These are phyloP conservation scores for Tiaroga cobitis DNA, from an alignment of 2,797 vertebrate genomes.

Conservation along the genomic window DNA sequence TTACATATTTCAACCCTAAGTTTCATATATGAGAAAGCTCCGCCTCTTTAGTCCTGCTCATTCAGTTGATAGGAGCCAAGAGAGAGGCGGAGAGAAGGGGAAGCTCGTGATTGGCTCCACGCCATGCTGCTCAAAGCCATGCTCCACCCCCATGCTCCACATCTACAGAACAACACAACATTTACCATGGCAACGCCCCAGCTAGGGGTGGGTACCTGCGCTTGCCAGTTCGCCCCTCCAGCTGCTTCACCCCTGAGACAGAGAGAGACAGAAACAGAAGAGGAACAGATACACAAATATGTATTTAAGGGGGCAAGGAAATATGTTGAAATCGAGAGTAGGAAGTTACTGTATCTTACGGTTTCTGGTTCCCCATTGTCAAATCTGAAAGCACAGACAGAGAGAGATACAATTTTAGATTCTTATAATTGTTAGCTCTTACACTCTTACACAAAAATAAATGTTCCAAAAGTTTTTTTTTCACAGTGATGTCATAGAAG, in stretches of 20 bases:
- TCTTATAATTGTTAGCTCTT: neutral
- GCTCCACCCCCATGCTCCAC: slow-evolving; percentile 79
- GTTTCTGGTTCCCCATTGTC: slow-evolving; percentile 85
- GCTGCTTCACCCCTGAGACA: slow-evolving; percentile 86
- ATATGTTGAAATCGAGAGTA: neutral
- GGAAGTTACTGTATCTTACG: slow-evolving; percentile 74
- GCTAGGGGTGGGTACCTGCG: slow-evolving; percentile 95
- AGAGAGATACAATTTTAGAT: neutral
- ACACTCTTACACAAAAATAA: neutral
- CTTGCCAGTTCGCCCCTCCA: slow-evolving; percentile 88
- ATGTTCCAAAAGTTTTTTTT: neutral
- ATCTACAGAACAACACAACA: slow-evolving; percentile 77
- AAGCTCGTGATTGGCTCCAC: slow-evolving; percentile 40
- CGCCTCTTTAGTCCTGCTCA: neutral
- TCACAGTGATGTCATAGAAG: neutral
- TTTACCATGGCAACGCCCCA: slow-evolving; percentile 96
- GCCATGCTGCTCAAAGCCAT: slow-evolving; percentile 72
- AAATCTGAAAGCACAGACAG: slow-evolving; percentile 78
- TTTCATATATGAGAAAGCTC: neutral
- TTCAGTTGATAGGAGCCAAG: slow-evolving; percentile 30
- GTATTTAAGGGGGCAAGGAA: neutral
- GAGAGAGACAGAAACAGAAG: neutral
- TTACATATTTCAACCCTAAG: neutral
- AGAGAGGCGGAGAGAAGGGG: too few relatives aligned
- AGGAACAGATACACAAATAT: neutral